Evolutionary conservation across 2,888 invertebrate species (phyloP), one percentile per base, ranked within the genome.

Genomic region (Cheilosia impressa): DNA sequence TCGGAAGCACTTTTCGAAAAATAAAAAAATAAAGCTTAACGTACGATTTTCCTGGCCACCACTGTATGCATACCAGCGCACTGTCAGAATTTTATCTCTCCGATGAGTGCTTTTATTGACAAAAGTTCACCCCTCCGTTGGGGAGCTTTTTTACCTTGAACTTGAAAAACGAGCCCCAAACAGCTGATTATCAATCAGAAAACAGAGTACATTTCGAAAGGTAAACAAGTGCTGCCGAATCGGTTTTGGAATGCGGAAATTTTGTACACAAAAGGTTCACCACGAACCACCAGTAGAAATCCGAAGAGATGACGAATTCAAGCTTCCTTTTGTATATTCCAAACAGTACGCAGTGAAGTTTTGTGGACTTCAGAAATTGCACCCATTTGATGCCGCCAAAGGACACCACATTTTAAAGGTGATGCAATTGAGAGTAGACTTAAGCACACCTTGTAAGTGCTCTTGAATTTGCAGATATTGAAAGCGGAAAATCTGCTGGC

Each of bases 321-420:
- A 96, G 91, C 95, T 96, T 94, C 97, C 98, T 0, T 95, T 98
- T 77, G 94, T 98, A 2, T 98, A 97, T 90, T 93, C 95, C 85
- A 93, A 94, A 17, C 94, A 95, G 72, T 98, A 98, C 91, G 96
- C 97, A 90, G 97, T 98, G 41, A 94, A 94, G 38, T 96, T 97
- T 91, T 93, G 94, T 89, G 97, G 97, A 13, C 92, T 98, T 78
- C 97, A 98, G 91, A 96, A 95, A 90, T 93, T 97, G 13, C 98
- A 98, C 93, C 95, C 97, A 0, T 98, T 98, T 91, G 98, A 98
- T 93, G 94, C 97, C 0, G 94, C 95, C 87, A 98, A 98, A 93
- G 98, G 98, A 95, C 95, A 95, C 82, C 94, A 96, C 90, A 94
- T 98, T 87, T 94, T 95, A 88, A 93, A 94, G 93, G 96, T 95